These are phyloP conservation scores for Bombus huntii DNA, from an alignment of 1,140 invertebrate species.

Conservation along the genomic window DNA sequence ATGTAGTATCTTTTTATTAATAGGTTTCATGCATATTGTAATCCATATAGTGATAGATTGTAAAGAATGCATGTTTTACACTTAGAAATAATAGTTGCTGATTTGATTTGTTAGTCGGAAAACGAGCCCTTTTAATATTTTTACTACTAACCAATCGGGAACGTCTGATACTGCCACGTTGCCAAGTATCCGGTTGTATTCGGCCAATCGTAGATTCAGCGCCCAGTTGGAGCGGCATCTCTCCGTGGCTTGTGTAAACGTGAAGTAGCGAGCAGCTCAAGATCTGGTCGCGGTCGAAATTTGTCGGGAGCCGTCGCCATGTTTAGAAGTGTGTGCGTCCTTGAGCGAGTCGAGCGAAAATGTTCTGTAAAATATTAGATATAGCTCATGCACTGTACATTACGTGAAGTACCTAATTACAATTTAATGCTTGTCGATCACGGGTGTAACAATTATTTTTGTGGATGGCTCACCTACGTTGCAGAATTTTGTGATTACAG, in stretches of 20 bases:
- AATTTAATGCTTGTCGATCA: conserved; percentile 74
- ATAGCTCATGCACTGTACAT: conserved; percentile 80
- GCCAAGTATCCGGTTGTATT: conserved; percentile 53
- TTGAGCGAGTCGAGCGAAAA: conserved; percentile 82
- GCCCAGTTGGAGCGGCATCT: conserved; percentile 69
- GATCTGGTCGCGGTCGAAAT: conserved; percentile 62
- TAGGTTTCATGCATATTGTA: not conserved
- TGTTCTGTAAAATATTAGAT: conserved; percentile 82
- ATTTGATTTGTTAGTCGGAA: conserved; percentile 66
- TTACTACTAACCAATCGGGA: conserved; percentile 63
- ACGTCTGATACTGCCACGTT: conserved; percentile 63
- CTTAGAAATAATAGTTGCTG: conserved; percentile 61
- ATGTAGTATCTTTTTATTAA: not conserved
- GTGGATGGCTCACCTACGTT: conserved; percentile 82
- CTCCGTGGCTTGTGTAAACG: conserved; percentile 48
- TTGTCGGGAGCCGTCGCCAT: conserved; percentile 82
- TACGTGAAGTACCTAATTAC: conserved; percentile 84
- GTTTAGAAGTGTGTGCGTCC: conserved; percentile 84
- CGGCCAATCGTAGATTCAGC: conserved; percentile 59
- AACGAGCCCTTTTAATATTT: conserved; percentile 57
- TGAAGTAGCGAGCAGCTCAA: conserved; percentile 40
- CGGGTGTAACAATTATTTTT: conserved; percentile 78
- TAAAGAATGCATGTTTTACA: conserved; percentile 18
- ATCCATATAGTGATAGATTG: not conserved
- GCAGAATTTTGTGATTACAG: conserved; percentile 85